Base-by-base conservation (phyloP, 2,888 invertebrate species). In the Pheosia tremula region DNA sequence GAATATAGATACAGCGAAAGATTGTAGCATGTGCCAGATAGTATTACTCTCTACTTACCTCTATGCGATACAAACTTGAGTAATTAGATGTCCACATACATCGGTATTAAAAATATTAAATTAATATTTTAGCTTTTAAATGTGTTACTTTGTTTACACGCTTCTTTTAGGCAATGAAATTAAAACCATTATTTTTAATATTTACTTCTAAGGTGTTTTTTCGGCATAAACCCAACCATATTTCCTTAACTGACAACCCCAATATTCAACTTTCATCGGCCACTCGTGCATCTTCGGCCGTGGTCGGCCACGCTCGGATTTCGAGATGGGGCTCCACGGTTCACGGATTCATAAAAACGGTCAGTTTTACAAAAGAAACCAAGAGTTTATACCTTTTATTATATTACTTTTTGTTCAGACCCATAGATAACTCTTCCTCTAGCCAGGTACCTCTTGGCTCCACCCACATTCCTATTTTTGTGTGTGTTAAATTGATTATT, bases 181-280 rank as follows among this genome's bases (percentile, higher is more conserved):
- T 24, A 1, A 24, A 24, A 24, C 24, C 0, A 1, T 24, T 24
- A 24, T 24, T 24, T 24, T 24, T 24, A 24, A 24, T 24, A 2
- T 24, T 24, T 24, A 24, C 24, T 24, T 24, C 0, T 24, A 24
- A 24, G 24, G 24, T 24, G 24, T 24, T 24, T 24, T 24, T 0
- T 24, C 24, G 24, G 24, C 9, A 43, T n/a, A 50, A 41, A 56
- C 13, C 41, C 41, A 39, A 13, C 8, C 13, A 13, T 10, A 56
- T 4, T 41, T 56, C 13, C 3, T 41, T 41, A 1, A 7, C 41
- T 56, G 39, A 6, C 84, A 85, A 80, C 84, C 62, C 82, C 43
- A 57, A 50, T 58, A 69, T 68, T 71, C 80, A 83, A 86, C 87
- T 86, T 87, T 87, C 87, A 81, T 81, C 74, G 71, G 13, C 54